Evolutionary conservation across 2,888 invertebrate genomes (phyloP).

Genomic region (Scaptomyza caliginosa): DNA sequence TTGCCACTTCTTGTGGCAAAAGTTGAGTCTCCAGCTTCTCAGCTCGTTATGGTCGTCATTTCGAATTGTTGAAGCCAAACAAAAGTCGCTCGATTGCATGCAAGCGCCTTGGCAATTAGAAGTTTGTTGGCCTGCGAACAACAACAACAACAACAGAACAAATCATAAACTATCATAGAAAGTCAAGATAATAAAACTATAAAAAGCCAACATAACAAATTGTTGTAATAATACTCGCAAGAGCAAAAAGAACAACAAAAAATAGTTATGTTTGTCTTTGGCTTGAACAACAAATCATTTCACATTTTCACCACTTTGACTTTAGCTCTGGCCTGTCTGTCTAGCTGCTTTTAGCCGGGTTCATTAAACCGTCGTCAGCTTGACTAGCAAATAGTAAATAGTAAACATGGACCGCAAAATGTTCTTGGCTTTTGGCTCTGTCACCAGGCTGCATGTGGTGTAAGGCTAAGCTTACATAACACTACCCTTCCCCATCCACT

Average conservation of each 20-base stretch:
- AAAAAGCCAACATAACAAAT: conserved; percentile 56
- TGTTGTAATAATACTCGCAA: conserved; percentile 65
- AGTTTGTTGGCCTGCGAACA: conserved; percentile 69
- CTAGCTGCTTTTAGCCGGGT: conserved; percentile 44
- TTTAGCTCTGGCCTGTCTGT: not conserved
- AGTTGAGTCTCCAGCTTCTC: conserved; percentile 6
- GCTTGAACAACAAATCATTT: conserved; percentile 70
- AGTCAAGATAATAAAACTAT: conserved; percentile 9
- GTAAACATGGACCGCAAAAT: conserved; percentile 38
- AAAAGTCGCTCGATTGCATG: conserved; percentile 60
- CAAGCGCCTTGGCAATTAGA: conserved; percentile 60
- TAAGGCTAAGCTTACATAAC: conserved; percentile 44
- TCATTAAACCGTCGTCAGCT: conserved; percentile 76
- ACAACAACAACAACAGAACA: not conserved
- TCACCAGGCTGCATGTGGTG: conserved; percentile 47
- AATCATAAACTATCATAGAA: conserved; percentile 26
- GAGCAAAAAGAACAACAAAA: no score
- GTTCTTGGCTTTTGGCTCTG: conserved; percentile 60
- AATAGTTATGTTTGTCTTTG: conserved; percentile 60
- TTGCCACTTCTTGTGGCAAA: not conserved
- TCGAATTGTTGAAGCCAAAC: conserved; percentile 9
- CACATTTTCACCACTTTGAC: conserved; percentile 53
- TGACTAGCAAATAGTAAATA: not conserved
- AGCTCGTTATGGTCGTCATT: conserved; percentile 37
- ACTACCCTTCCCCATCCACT: not conserved